A percentile compares a stretch with the other conserved stretches of the same genome.
phyloP scores from a whole-genome alignment of 1,140 invertebrate genomes.

The Liolophura sinensis region DNA sequence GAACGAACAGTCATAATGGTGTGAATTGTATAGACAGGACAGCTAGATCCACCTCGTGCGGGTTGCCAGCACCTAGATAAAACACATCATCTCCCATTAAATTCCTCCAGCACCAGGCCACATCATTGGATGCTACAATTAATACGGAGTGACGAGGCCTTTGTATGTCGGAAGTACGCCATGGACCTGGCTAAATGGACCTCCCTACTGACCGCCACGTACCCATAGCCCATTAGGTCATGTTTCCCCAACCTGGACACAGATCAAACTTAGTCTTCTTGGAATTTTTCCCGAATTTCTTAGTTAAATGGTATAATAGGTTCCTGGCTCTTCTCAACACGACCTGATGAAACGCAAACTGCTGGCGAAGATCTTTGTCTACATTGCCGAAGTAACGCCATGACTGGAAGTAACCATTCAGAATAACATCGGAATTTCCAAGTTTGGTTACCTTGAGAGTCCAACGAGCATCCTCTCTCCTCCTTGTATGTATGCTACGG shows the following conservation, averaged over 20 bases:
- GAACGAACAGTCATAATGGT: constrained; percentile 41
- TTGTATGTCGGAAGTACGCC: constrained; percentile 19
- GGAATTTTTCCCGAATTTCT: no score
- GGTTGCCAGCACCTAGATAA: constrained; percentile 12
- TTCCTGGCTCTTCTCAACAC: no score
- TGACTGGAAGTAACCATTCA: no score
- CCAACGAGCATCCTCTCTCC: no score
- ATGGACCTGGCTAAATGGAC: constrained; percentile 29
- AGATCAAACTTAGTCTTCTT: constrained; percentile 15
- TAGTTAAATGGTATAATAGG: no score
- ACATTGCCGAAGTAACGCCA: no score
- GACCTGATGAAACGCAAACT: no score
- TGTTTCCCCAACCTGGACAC: constrained; percentile 29
- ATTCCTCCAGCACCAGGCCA: constrained; percentile 25
- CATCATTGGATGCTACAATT: constrained; percentile 37
- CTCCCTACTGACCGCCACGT: constrained; percentile 15
- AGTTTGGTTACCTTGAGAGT: no score
- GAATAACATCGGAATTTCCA: no score
- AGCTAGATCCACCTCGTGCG: constrained; percentile 41
- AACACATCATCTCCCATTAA: constrained; percentile 18
- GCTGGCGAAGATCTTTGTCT: no score
- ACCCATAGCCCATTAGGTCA: constrained; percentile 19
- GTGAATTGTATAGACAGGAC: constrained; percentile 40
- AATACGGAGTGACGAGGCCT: constrained; percentile 27
- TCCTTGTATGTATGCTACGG: no score